phyloP scores from a whole-genome alignment of 1,140 invertebrate species.

The Anagrus nilaparvatae region DNA sequence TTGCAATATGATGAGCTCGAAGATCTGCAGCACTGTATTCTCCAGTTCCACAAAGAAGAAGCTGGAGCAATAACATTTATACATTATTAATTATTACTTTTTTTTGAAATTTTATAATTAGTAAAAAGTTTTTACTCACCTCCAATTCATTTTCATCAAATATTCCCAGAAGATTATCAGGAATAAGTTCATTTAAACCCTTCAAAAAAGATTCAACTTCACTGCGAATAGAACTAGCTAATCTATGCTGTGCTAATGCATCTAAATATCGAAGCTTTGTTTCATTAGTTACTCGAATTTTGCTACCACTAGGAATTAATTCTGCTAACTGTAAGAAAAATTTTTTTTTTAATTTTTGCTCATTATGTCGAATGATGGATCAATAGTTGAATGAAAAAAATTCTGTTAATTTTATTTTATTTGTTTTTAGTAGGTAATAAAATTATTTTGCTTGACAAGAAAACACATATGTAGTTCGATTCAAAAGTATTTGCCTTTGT shows the following conservation, averaged over 20 bases:
- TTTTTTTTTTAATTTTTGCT: no score
- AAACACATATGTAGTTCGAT: no score
- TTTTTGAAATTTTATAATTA: no score
- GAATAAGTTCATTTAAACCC: constrained; percentile 83
- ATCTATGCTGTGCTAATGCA: constrained; percentile 77
- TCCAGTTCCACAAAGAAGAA: constrained; percentile 86
- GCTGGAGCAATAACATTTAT: constrained; percentile 46
- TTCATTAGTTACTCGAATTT: constrained; percentile 58
- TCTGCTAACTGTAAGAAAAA: constrained; percentile 31
- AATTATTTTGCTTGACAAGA: no score
- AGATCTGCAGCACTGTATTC: constrained; percentile 86
- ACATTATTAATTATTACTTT: no score
- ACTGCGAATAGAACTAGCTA: constrained; percentile 68
- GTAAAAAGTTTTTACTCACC: no score
- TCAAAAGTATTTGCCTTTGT: no score
- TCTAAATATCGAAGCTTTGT: constrained; percentile 80
- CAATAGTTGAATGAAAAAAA: no score
- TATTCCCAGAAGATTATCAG: constrained; percentile 84
- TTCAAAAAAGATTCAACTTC: constrained; percentile 83
- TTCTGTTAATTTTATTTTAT: no score
- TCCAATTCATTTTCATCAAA: constrained; percentile 95
- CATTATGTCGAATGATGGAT: no score
- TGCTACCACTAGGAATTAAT: constrained; percentile 37
- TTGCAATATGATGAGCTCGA: constrained; percentile 76
- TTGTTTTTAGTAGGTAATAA: no score